Percentiles rank a stretch among this genome's conserved stretches.
phyloP scores from a whole-genome alignment of 2,888 invertebrate species.

The Sphinx pinastri region DNA sequence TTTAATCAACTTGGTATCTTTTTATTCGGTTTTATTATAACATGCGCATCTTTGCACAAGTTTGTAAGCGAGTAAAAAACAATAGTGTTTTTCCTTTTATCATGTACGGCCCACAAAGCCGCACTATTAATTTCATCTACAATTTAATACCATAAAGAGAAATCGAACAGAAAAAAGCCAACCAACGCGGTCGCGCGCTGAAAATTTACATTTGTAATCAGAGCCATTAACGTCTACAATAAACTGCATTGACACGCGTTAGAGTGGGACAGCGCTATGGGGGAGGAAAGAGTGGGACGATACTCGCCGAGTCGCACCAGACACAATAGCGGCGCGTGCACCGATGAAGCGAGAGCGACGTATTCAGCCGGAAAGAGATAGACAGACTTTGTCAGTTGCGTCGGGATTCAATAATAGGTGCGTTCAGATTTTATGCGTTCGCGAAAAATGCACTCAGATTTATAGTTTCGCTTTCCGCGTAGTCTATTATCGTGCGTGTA shows the following conservation, averaged over 20 bases:
- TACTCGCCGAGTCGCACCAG: constrained; percentile 66
- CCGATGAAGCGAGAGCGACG: constrained; percentile 57
- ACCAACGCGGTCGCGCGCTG: constrained; percentile 78
- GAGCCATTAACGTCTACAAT: constrained; percentile 82
- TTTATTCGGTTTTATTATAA: constrained; percentile 1
- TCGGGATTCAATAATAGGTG: constrained; percentile 72
- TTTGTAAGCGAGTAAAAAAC: constrained; percentile 15
- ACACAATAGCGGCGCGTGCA: constrained; percentile 82
- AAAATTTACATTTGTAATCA: constrained; percentile 84
- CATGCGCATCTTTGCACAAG: neutral
- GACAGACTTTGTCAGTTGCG: constrained; percentile 46
- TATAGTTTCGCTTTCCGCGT: constrained; percentile 74
- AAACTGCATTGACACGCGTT: constrained; percentile 80
- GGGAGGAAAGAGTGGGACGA: constrained; percentile 56
- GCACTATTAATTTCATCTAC: constrained; percentile 67
- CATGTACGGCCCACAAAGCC: constrained; percentile 21
- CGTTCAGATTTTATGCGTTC: constrained; percentile 80
- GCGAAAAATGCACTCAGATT: constrained; percentile 78
- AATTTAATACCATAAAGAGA: constrained; percentile 78
- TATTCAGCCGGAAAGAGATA: constrained; percentile 58
- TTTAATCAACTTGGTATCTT: neutral
- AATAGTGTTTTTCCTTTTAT: constrained; percentile 21
- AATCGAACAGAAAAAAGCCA: constrained; percentile 73
- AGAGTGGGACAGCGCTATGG: constrained; percentile 65
- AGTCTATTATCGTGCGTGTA: constrained; percentile 63